Conservation (phyloP, 2,888 invertebrate species). For the Lapara coniferarum region DNA sequence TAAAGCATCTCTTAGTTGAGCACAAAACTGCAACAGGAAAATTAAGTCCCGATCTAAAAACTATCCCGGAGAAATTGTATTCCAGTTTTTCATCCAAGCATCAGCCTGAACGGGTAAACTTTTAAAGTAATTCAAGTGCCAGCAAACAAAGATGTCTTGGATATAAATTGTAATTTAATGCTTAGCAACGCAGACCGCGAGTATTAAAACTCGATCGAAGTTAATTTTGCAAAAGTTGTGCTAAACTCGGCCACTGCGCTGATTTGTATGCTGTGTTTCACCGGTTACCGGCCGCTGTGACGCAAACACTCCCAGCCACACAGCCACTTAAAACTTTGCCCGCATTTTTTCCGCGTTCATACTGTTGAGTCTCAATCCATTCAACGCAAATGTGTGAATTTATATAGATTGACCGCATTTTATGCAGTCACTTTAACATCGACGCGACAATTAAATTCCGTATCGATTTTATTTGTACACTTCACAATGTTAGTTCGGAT, state of each 20-base stretch:
- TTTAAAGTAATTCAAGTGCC: slow-evolving; percentile 27
- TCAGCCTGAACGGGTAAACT: slow-evolving; percentile 38
- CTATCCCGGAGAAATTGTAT: slow-evolving; percentile 13
- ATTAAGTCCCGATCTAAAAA: slow-evolving; percentile 2
- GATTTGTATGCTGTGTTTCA: slow-evolving; percentile 65
- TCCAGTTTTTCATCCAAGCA: slow-evolving; percentile 28
- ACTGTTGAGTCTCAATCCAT: slow-evolving; percentile 39
- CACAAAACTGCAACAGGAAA: slow-evolving; percentile 3
- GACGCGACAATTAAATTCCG: not conserved
- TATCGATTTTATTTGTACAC: not conserved
- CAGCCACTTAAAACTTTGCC: slow-evolving; percentile 57
- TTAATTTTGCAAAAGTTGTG: slow-evolving; percentile 62
- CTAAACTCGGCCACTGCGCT: slow-evolving; percentile 52
- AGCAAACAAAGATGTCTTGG: slow-evolving; percentile 46
- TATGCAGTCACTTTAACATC: not conserved
- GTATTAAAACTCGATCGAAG: slow-evolving; percentile 68
- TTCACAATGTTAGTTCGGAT: not conserved
- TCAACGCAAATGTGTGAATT: slow-evolving; percentile 24
- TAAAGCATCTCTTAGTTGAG: not conserved
- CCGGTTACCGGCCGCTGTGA: slow-evolving; percentile 50
- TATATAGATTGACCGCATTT: slow-evolving; percentile 4
- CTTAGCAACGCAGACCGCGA: slow-evolving; percentile 36
- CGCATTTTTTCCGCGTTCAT: slow-evolving; percentile 48
- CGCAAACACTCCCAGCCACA: slow-evolving; percentile 48
- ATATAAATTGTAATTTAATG: slow-evolving; percentile 21